A percentile compares a stretch with the other conserved stretches of the same genome.
These are phyloP conservation scores for Lordiphosa collinella DNA, from an alignment of 1,140 invertebrate species.

Conservation along the genomic window DNA sequence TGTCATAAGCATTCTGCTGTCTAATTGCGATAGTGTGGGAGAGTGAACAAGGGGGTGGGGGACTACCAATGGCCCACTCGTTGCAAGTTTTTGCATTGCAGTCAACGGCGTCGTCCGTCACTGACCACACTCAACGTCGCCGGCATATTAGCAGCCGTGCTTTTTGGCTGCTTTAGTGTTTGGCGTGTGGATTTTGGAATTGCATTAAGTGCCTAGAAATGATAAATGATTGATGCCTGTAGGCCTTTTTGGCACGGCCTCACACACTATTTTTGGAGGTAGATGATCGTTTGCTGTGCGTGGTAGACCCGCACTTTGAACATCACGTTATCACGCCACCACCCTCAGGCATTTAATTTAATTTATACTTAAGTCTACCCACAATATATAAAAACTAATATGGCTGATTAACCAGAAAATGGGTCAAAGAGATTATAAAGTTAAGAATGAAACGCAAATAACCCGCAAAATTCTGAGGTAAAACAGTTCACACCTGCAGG, in stretches of 20 bases:
- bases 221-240: slow-evolving; percentile 36
- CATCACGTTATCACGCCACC: slow-evolving; percentile 37
- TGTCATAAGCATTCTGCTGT: slow-evolving; percentile 37
- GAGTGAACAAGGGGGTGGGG: slow-evolving; percentile 1
- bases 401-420: slow-evolving; percentile 54
- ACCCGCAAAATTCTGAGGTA: slow-evolving; percentile 42
- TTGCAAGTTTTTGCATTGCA: slow-evolving; percentile 35
- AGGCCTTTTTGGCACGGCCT: slow-evolving; percentile 19
- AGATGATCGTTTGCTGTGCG: too few relatives aligned
- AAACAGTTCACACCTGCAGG: slow-evolving; percentile 18
- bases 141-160: slow-evolving; percentile 38
- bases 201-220: slow-evolving; percentile 30
- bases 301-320: slow-evolving; percentile 8
- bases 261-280: slow-evolving; percentile 5
- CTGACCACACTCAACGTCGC: slow-evolving; percentile 60
- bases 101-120: slow-evolving; percentile 22
- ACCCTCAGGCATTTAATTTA: slow-evolving; percentile 41
- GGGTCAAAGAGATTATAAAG: slow-evolving; percentile 59
- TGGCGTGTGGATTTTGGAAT: slow-evolving; percentile 37
- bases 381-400: slow-evolving; percentile 39
- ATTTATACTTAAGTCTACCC: slow-evolving; percentile 37
- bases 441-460: slow-evolving; percentile 48
- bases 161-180: slow-evolving; percentile 5
- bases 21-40: slow-evolving; percentile 24
- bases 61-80: slow-evolving; percentile 16